These are phyloP conservation scores for Myanophis thanlyinensis DNA, from an alignment of 2,113 vertebrate genomes.

Conservation along the genomic window DNA sequence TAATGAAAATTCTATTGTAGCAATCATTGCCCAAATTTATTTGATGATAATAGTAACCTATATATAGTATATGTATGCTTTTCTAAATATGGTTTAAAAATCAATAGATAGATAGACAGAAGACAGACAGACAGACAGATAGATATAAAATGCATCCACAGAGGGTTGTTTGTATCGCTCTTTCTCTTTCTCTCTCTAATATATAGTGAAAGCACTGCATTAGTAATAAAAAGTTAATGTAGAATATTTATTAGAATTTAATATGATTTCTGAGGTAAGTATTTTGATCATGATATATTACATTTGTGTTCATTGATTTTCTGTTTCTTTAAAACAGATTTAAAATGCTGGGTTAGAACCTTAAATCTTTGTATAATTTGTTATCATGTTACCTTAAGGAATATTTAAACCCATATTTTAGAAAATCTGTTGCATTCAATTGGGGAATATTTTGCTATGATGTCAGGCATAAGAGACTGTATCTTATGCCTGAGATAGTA, in stretches of 20 bases:
- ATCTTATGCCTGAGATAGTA: no score
- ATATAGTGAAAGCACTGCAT: no score
- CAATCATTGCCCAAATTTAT: neutral
- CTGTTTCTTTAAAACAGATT: neutral
- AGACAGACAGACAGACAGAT: no score
- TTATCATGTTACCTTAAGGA: neutral
- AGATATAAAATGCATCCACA: no score
- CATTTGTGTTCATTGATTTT: neutral
- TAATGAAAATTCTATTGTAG: conserved; percentile 11
- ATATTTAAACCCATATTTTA: neutral
- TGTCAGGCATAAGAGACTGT: neutral
- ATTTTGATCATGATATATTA: neutral
- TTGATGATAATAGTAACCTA: neutral
- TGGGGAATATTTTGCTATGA: neutral
- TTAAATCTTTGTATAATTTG: neutral
- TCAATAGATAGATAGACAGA: no score
- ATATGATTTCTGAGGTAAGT: neutral
- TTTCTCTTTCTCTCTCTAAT: no score
- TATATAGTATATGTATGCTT: neutral
- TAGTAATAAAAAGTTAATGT: neutral
- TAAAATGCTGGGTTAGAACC: neutral
- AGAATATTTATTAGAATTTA: neutral
- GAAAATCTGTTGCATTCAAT: neutral
- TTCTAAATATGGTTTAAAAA: neutral
- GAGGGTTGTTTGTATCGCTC: no score